Conservation (phyloP, 2,113 vertebrate species). For the Thymallus thymallus region DNA sequence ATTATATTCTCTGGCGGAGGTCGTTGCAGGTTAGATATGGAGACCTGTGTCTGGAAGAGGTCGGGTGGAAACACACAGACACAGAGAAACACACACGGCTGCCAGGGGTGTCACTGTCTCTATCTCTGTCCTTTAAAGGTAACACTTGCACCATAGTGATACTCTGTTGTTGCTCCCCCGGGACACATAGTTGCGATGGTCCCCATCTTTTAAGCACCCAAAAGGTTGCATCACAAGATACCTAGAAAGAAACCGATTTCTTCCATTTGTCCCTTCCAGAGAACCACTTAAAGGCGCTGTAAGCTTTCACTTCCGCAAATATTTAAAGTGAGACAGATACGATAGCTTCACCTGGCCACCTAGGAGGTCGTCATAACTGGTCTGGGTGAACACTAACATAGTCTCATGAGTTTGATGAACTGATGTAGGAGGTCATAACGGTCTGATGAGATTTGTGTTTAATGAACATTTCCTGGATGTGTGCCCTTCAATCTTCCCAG, state of each 20-base stretch:
- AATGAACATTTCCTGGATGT: no score
- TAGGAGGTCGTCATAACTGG: slow-evolving; percentile 19
- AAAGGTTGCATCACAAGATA: slow-evolving; percentile 23
- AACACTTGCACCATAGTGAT: slow-evolving; percentile 39
- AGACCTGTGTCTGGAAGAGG: slow-evolving; percentile 22
- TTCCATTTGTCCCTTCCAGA: neutral
- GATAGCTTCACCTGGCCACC: slow-evolving; percentile 3
- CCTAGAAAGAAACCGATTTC: slow-evolving; percentile 43
- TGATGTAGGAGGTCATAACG: no score
- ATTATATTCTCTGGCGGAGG: slow-evolving; percentile 32
- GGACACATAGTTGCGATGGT: slow-evolving; percentile 34
- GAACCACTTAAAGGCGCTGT: neutral
- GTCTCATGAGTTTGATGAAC: slow-evolving; percentile 12
- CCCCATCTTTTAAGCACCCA: slow-evolving; percentile 17
- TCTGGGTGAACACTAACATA: slow-evolving; percentile 24
- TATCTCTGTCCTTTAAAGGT: slow-evolving; percentile 58
- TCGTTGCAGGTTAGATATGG: slow-evolving; percentile 41
- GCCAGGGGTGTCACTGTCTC: slow-evolving; percentile 15
- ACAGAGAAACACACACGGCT: slow-evolving; percentile 5
- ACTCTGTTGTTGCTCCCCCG: slow-evolving; percentile 25
- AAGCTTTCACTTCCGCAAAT: slow-evolving; percentile 16
- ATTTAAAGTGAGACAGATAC: slow-evolving; percentile 15
- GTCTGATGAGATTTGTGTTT: no score
- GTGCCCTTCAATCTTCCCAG: no score
- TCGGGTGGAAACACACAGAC: slow-evolving; percentile 27